Percentiles rank a stretch among this genome's conserved stretches.
Conservation (phyloP, 2,797 vertebrate species). For the Sebastes kiyomatsui region DNA sequence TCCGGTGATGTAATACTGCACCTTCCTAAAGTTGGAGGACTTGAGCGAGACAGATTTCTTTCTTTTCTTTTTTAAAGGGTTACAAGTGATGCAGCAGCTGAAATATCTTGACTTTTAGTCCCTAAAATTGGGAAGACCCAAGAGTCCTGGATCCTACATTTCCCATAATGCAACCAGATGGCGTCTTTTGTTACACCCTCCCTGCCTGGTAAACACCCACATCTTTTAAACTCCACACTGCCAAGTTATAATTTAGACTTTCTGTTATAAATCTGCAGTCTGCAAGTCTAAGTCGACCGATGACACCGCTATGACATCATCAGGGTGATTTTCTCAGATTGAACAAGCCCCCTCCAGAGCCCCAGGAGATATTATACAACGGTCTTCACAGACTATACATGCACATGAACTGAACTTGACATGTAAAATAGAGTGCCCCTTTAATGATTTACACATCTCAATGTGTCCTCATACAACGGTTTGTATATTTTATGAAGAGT, state of each 20-base stretch:
- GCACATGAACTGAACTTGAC: too few relatives aligned
- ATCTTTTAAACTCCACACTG: not conserved
- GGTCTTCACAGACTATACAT: too few relatives aligned
- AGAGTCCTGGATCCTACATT: not conserved
- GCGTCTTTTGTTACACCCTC: not conserved
- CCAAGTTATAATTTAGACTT: not conserved
- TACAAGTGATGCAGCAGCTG: not conserved
- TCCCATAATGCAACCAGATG: not conserved
- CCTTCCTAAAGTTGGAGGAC: not conserved
- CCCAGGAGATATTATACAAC: too few relatives aligned
- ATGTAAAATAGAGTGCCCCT: not conserved
- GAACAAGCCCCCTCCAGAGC: too few relatives aligned
- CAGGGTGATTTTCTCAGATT: too few relatives aligned
- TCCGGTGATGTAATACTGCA: not conserved
- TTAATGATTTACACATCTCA: not conserved
- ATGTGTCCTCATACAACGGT: too few relatives aligned
- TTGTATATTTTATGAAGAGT: too few relatives aligned
- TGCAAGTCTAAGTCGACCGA: too few relatives aligned
- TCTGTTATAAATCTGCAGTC: not conserved
- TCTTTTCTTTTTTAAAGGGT: not conserved
- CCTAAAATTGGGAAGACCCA: not conserved
- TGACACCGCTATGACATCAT: too few relatives aligned
- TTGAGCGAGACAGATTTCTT: not conserved
- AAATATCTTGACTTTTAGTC: not conserved
- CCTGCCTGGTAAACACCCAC: not conserved